phyloP scores from a whole-genome alignment of 1,140 invertebrate species.

The Carcinoscorpius rotundicauda region DNA sequence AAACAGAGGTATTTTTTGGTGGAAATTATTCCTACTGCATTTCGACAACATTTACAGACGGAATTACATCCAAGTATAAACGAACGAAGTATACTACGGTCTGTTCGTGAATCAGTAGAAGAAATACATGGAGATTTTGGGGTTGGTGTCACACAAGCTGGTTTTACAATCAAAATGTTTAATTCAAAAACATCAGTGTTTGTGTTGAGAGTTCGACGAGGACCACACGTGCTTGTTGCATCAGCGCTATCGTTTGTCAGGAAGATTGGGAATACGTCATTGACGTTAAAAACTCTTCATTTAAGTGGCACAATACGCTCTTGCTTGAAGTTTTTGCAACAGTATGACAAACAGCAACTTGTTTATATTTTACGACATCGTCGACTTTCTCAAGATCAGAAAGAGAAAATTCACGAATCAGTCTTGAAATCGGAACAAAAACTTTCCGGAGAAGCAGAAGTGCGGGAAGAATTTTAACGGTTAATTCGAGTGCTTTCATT shows the following conservation, averaged over 20 bases:
- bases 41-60: neutral
- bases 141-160: slow-evolving; percentile 1
- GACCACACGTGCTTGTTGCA: neutral
- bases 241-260: slow-evolving; percentile 9
- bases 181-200: slow-evolving; percentile 11
- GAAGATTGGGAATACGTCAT: neutral
- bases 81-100: slow-evolving; percentile 4
- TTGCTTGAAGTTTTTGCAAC: slow-evolving; percentile 8
- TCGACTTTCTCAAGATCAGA: too few relatives aligned
- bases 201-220: slow-evolving; percentile 8
- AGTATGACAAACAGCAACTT: slow-evolving; percentile 12
- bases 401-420: too few relatives aligned
- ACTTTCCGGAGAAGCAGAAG: too few relatives aligned
- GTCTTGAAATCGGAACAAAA: too few relatives aligned
- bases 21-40: slow-evolving; percentile 5
- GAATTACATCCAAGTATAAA: slow-evolving; percentile 1
- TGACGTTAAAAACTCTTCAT: slow-evolving; percentile 7
- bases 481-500: too few relatives aligned
- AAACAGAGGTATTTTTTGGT: slow-evolving; percentile 14
- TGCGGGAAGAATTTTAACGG: too few relatives aligned
- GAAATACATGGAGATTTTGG: slow-evolving; percentile 16
- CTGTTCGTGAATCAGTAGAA: slow-evolving; percentile 5
- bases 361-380: too few relatives aligned
- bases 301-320: slow-evolving; percentile 12
- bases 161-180: slow-evolving; percentile 12